Conservation (phyloP, 2,888 invertebrate species). For the Theretra japonica region DNA sequence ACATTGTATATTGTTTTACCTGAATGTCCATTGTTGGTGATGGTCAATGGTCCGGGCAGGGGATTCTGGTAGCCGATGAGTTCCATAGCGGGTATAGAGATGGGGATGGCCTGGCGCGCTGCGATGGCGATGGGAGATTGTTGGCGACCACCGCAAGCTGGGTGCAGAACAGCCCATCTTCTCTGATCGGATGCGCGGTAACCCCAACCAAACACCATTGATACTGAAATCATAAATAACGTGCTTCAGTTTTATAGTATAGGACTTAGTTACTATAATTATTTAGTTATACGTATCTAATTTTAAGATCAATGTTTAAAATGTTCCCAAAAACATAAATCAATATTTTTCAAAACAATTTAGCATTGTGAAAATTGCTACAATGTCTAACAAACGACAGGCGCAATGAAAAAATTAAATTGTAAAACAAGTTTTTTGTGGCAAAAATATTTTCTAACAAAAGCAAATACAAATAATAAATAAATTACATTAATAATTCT, state of each 20-base stretch:
- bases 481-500: no score
- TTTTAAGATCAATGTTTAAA: no score
- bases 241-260: no score
- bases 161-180: slow-evolving; percentile 86
- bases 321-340: no score
- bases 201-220: slow-evolving; percentile 79
- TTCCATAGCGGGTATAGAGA: slow-evolving; percentile 89
- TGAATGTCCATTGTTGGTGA: slow-evolving; percentile 89
- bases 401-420: no score
- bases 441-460: no score
- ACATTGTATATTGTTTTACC: slow-evolving; percentile 65
- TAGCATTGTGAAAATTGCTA: no score
- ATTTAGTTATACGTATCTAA: no score
- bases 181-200: slow-evolving; percentile 87
- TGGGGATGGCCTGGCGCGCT: slow-evolving; percentile 85
- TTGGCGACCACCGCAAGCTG: slow-evolving; percentile 86
- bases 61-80: slow-evolving; percentile 89
- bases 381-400: no score
- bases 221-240: slow-evolving; percentile 50
- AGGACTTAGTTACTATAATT: no score
- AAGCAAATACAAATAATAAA: not conserved
- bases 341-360: no score
- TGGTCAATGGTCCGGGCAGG: slow-evolving; percentile 85
- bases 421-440: no score
- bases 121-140: slow-evolving; percentile 89